Conservation (phyloP, 2,113 vertebrate genomes). For the Ranitomeya variabilis region DNA sequence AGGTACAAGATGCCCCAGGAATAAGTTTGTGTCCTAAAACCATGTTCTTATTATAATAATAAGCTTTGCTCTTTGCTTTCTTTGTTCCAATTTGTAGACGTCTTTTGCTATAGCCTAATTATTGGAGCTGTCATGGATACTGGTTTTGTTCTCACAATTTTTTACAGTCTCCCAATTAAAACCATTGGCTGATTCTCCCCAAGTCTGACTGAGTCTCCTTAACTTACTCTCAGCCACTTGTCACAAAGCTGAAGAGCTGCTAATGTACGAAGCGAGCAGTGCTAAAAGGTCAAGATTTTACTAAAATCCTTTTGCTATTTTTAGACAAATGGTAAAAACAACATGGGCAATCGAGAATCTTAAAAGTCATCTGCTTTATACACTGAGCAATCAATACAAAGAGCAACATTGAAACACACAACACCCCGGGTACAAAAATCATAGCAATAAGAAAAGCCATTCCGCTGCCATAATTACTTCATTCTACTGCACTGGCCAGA, state of each 20-base stretch:
- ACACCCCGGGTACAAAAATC: neutral
- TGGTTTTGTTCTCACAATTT: constrained; percentile 11
- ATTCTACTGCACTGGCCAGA: neutral
- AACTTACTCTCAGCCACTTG: constrained; percentile 14
- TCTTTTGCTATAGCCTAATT: constrained; percentile 8
- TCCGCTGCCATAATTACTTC: neutral
- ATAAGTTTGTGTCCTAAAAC: neutral
- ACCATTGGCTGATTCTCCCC: neutral
- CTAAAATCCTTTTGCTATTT: constrained; percentile 23
- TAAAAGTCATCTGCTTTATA: neutral
- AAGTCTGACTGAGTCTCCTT: neutral
- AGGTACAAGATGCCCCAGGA: neutral
- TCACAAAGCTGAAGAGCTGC: constrained; percentile 11
- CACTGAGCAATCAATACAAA: constrained; percentile 22
- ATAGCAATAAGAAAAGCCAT: neutral
- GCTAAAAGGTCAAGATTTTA: constrained; percentile 31
- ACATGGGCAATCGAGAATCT: constrained; percentile 6
- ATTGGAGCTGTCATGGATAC: constrained; percentile 27
- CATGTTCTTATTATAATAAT: constrained; percentile 27
- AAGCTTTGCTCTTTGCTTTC: neutral
- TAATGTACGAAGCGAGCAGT: constrained; percentile 41
- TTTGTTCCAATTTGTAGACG: constrained; percentile 13
- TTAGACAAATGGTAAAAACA: constrained; percentile 36
- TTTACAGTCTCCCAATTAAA: constrained; percentile 35
- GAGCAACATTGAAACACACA: neutral